Conservation (phyloP, 2,113 vertebrate genomes). For the Manacus vitellinus region DNA sequence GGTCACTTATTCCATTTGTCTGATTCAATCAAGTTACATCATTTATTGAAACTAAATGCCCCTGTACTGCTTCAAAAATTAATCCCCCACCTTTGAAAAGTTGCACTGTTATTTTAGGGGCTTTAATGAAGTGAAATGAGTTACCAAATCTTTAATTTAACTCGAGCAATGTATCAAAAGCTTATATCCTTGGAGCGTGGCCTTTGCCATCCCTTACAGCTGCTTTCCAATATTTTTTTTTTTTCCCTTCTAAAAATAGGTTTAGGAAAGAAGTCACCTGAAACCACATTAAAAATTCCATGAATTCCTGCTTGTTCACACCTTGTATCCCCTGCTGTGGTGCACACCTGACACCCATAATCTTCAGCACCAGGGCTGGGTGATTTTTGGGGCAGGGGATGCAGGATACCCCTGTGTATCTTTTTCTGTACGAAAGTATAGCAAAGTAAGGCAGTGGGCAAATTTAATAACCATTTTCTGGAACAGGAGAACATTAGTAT, state of each 20-base stretch:
- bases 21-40: background rate
- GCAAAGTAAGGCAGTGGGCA: background rate
- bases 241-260: background rate
- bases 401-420: accelerated
- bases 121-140: background rate
- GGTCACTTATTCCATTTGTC: slow-evolving; percentile 35
- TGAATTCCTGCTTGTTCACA: background rate
- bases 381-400: background rate
- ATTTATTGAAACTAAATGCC: background rate
- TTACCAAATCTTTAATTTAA: background rate
- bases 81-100: background rate
- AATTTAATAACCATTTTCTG: background rate
- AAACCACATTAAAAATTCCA: accelerated
- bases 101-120: background rate
- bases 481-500: background rate
- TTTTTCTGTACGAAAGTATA: background rate
- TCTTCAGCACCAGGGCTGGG: background rate
- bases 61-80: background rate
- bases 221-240: background rate
- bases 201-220: background rate
- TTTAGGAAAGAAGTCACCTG: background rate
- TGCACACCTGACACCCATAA: background rate
- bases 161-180: background rate
- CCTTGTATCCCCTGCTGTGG: background rate
- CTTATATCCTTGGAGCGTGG: background rate